Conservation (phyloP, 2,888 invertebrate genomes). For the Hecatera dysodea region DNA sequence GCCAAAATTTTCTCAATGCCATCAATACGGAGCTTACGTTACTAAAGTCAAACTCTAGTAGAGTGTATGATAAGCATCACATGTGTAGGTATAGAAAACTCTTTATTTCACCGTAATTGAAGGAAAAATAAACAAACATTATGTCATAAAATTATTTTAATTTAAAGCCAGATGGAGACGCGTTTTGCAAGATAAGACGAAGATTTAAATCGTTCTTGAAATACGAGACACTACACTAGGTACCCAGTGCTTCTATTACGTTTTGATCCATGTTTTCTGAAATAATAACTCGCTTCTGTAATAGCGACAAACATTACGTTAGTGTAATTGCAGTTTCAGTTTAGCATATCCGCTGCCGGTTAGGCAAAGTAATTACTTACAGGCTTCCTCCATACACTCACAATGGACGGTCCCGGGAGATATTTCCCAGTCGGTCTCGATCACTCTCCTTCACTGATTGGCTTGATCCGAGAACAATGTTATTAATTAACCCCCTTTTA, state of each 20-base stretch:
- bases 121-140: not conserved
- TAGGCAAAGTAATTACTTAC: conserved; percentile 48
- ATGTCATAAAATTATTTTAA: not conserved
- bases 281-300: conserved; percentile 8
- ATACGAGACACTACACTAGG: not conserved
- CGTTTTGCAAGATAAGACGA: not conserved
- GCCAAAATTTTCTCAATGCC: not conserved
- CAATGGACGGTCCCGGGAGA: conserved; percentile 56
- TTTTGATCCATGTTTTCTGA: not conserved
- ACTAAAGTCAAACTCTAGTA: not conserved
- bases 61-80: no score
- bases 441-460: conserved; percentile 42
- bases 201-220: not conserved
- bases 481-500: conserved; percentile 35
- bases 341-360: conserved; percentile 25
- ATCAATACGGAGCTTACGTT: no score
- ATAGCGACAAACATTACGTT: conserved; percentile 3
- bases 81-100: not conserved
- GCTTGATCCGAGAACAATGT: conserved; percentile 44
- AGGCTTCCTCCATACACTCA: conserved; percentile 32
- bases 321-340: conserved; percentile 31
- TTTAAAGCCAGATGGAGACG: not conserved
- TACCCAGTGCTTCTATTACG: not conserved
- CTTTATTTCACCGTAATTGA: not conserved
- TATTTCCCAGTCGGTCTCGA: conserved; percentile 26